phyloP scores from a whole-genome alignment of 2,797 vertebrate genomes.

The Hydrolagus colliei region DNA sequence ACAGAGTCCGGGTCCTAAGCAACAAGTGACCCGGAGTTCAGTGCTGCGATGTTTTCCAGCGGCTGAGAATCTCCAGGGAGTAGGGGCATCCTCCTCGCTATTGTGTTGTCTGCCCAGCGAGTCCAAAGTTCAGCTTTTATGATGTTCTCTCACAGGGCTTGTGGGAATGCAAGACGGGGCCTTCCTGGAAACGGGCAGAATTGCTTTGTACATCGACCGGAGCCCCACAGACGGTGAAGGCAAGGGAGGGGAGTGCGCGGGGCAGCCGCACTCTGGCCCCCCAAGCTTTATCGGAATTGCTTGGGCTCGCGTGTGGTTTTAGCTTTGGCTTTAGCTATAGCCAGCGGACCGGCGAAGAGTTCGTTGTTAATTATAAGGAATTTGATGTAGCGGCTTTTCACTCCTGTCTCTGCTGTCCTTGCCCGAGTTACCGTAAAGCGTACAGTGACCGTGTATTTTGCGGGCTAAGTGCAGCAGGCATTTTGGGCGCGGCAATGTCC shows the following conservation, averaged over 20 bases:
- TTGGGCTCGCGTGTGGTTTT: no score
- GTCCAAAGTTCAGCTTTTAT: conserved; percentile 54
- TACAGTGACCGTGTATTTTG: no score
- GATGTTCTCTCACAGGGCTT: conserved; percentile 51
- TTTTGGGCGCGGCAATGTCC: no score
- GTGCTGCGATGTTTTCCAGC: conserved; percentile 47
- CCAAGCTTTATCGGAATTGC: no score
- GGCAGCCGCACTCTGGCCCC: not conserved
- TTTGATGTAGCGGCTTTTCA: no score
- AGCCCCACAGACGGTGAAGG: conserved; percentile 45
- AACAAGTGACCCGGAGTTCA: conserved; percentile 49
- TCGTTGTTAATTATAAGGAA: no score
- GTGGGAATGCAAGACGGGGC: conserved; percentile 41
- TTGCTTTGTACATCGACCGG: conserved; percentile 45
- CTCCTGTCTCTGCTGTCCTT: no score
- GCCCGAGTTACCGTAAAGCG: no score
- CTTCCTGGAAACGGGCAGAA: not conserved
- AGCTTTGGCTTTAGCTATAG: no score
- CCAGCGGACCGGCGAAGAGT: not conserved
- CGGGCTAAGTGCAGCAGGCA: no score
- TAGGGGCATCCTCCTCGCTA: conserved; percentile 51
- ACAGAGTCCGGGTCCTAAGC: conserved; percentile 46
- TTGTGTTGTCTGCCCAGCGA: conserved; percentile 47
- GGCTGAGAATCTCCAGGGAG: conserved; percentile 44
- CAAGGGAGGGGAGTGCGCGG: not conserved